Conservation (phyloP, 2,888 invertebrate genomes). For the Melangyna quadrimaculata region DNA sequence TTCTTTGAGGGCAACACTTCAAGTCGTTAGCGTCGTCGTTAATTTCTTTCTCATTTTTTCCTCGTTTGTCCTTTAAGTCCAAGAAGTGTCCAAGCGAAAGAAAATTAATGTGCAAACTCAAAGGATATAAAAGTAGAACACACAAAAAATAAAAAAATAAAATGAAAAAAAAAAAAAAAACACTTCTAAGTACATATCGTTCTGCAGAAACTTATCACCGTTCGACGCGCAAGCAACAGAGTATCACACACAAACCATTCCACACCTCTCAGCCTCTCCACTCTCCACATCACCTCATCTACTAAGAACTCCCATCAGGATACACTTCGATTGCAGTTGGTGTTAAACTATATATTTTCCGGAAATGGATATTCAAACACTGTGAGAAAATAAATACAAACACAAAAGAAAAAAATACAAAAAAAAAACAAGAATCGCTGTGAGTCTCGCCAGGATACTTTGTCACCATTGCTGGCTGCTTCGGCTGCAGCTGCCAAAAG, state of each 20-base stretch:
- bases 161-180: not conserved
- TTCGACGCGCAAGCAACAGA: slow-evolving; percentile 64
- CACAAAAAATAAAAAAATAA: not conserved
- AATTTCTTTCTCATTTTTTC: slow-evolving; percentile 18
- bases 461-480: slow-evolving; percentile 19
- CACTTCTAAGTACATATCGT: slow-evolving; percentile 31
- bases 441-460: slow-evolving; percentile 41
- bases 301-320: not conserved
- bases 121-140: slow-evolving; percentile 42
- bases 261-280: not conserved
- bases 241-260: slow-evolving; percentile 16
- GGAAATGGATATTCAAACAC: slow-evolving; percentile 65
- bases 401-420: not conserved
- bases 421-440: not conserved
- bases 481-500: slow-evolving; percentile 37
- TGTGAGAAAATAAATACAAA: slow-evolving; percentile 21
- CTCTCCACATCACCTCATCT: too few relatives aligned
- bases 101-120: slow-evolving; percentile 67
- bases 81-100: slow-evolving; percentile 64
- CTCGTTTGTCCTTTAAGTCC: slow-evolving; percentile 37
- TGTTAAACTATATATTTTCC: slow-evolving; percentile 50
- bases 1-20: slow-evolving; percentile 64
- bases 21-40: slow-evolving; percentile 66
- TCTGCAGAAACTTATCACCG: slow-evolving; percentile 55
- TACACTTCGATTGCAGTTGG: slow-evolving; percentile 47